Evolutionary conservation across 1,140 invertebrate genomes (phyloP).

Genomic region (Cotesia chilonis): DNA sequence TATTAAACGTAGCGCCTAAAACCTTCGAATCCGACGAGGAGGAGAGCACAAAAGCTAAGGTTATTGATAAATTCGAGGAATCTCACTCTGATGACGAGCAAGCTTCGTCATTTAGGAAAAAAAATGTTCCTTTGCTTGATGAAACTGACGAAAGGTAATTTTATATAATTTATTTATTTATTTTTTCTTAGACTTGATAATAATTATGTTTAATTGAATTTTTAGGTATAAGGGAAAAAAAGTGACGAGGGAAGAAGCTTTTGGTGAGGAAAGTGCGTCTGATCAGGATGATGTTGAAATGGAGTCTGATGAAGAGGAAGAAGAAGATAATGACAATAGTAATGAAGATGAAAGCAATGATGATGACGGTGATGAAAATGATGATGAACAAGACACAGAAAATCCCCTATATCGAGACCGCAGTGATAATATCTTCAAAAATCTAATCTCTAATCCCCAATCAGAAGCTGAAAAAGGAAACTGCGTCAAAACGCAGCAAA

Average conservation of each 20-base stretch:
- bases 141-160: conserved; percentile 70
- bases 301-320: conserved; percentile 32
- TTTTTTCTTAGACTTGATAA: conserved; percentile 8
- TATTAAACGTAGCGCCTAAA: conserved; percentile 67
- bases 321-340: conserved; percentile 52
- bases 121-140: conserved; percentile 72
- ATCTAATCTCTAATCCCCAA: conserved; percentile 47
- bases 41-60: conserved; percentile 65
- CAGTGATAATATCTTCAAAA: conserved; percentile 57
- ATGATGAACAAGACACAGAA: conserved; percentile 50
- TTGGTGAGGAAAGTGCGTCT: conserved; percentile 46
- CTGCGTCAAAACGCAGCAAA: conserved; percentile 79
- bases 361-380: conserved; percentile 47
- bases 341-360: conserved; percentile 42
- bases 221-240: conserved; percentile 77
- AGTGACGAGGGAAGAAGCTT: conserved; percentile 67
- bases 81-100: conserved; percentile 45
- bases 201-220: neutral
- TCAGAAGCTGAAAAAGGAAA: conserved; percentile 79
- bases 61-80: conserved; percentile 52
- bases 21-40: conserved; percentile 65
- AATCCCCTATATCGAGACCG: conserved; percentile 52
- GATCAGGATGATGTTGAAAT: conserved; percentile 35
- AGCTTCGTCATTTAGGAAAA: conserved; percentile 71
- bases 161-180: conserved; percentile 17